Conservation (phyloP, 2,888 invertebrate genomes). For the Phyto melanocephala region DNA sequence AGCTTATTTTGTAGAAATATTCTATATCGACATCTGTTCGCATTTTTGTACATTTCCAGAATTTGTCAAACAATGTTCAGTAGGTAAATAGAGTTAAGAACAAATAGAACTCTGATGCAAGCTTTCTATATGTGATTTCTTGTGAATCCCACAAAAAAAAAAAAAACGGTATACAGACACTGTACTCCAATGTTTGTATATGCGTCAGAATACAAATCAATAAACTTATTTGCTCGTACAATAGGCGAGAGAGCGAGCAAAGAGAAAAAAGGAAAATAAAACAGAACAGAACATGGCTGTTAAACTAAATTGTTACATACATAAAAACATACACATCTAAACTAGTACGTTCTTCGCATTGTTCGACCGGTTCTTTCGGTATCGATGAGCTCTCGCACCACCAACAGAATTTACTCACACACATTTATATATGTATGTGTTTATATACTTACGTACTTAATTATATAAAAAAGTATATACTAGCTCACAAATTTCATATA, state of each 20-base stretch:
- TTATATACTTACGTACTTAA: not conserved
- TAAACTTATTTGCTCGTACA: not conserved
- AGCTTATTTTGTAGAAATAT: no score
- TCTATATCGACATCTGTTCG: no score
- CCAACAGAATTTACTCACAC: conserved; percentile 4
- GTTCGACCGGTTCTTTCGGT: not conserved
- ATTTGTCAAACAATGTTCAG: no score
- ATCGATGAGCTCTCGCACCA: conserved; percentile 45
- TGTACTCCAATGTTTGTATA: conserved; percentile 23
- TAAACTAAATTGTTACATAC: not conserved
- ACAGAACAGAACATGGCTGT: conserved; percentile 15
- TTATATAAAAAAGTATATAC: not conserved
- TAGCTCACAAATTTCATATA: conserved; percentile 4
- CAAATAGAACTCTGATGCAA: not conserved
- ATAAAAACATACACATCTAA: not conserved
- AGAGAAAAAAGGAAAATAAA: not conserved
- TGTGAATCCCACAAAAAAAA: not conserved
- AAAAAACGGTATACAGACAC: not conserved
- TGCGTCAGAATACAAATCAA: conserved; percentile 16
- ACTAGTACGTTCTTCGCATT: conserved; percentile 7
- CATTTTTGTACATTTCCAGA: no score
- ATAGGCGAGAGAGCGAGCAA: not conserved
- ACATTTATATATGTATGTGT: not conserved
- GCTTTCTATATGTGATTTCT: not conserved
- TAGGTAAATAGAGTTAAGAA: not conserved